Evolutionary conservation across 2,888 invertebrate genomes (phyloP), one percentile per base, ranked within the genome.

Genomic region (Lycocerus yunnanus): DNA sequence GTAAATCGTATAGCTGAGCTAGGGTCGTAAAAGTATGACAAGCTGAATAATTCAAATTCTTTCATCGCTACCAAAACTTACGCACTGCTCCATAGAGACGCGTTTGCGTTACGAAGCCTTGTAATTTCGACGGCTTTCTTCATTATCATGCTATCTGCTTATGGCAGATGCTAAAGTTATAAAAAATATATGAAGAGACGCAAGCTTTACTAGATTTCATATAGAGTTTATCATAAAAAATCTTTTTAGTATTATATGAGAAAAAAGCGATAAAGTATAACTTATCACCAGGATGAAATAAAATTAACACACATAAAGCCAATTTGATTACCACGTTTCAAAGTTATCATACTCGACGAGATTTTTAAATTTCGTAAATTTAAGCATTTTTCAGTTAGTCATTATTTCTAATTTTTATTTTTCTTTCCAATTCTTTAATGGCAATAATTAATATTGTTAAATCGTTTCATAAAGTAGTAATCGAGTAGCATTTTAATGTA

Each of bases 21-120:
- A 77, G 74, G 78, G 79, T 79, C 80, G 80, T 82, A 81, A 82
- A 82, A 81, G 73, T 82, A 82, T 82, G 83, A 82, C 82, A 82
- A 80, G 81, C 74, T 83, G 82, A 82, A 83, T 83, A 81, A 82
- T 83, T 83, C 81, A 83, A 78, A 79, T 69, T 69, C 67, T 65
- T 70, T 20, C 69, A 21, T 27, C 60, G 66, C 69, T 58, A 21
- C 69, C 59, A 63, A 72, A 72, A 67, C 68, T 68, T 72, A 68
- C 58, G 68, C 59, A 67, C 59, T 61, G 63, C 63, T 69, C 71
- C 68, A 69, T 66, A 71, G 71, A 68, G 69, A 71, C 68, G 66
- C 68, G 58, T 69, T 72, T 72, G 14, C 72, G 15, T 69, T 69
- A 66, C 27, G 69, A 60, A 58, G 63, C 67, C 69, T 66, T 71